A percentile compares a stretch with the other conserved stretches of the same genome.
These are phyloP conservation scores for Poecilia gillii DNA, from an alignment of 2,797 vertebrate species.

Conservation along the genomic window DNA sequence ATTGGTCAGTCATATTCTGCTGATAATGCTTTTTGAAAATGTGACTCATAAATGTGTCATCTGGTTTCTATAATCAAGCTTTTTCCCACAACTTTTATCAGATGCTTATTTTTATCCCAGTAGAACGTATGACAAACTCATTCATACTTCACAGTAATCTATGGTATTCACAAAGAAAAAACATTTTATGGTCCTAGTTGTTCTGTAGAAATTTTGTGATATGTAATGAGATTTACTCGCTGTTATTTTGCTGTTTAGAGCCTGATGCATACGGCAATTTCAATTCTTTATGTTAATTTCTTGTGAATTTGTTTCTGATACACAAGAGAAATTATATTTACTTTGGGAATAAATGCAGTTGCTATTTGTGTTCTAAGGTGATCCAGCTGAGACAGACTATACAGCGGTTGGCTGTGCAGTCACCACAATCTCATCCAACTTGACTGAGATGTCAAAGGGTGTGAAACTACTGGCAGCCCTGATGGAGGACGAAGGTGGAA, in stretches of 20 bases:
- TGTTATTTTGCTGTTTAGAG: not conserved
- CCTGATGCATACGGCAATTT: not conserved
- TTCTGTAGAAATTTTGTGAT: too few relatives aligned
- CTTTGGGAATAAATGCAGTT: not conserved
- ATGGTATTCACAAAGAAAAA: not conserved
- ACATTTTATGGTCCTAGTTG: not conserved
- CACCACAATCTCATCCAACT: conserved; percentile 97
- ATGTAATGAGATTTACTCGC: not conserved
- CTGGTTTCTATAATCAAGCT: not conserved
- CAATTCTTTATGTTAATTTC: not conserved
- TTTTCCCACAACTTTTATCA: too few relatives aligned
- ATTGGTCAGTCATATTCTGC: not conserved
- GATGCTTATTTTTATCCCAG: too few relatives aligned
- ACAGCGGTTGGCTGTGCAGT: conserved; percentile 96
- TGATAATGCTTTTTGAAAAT: not conserved
- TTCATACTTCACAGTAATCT: not conserved
- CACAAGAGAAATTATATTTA: not conserved
- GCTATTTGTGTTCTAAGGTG: conserved; percentile 76
- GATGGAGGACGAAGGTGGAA: conserved; percentile 95
- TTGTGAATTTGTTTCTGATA: conserved; percentile 1
- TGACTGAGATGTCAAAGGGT: conserved; percentile 98
- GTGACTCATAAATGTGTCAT: not conserved
- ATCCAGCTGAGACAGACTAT: conserved; percentile 97
- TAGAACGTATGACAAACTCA: too few relatives aligned
- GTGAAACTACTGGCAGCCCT: conserved; percentile 94